Evolutionary conservation across 1,140 invertebrate species (phyloP), one percentile per base, ranked within the genome.

Genomic region (Penaeus indicus): DNA sequence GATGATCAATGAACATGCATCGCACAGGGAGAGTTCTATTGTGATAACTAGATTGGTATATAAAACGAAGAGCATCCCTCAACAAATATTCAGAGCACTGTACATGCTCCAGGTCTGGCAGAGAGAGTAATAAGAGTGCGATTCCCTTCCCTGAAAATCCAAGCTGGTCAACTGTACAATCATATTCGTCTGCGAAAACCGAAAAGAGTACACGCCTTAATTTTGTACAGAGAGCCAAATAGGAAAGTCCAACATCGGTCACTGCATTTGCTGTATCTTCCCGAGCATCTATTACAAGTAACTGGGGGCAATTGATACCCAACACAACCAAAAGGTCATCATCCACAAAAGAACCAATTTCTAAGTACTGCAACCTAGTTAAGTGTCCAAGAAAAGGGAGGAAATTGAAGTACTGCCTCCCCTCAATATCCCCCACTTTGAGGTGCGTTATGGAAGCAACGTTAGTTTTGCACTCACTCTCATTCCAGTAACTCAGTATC

Each of bases 251-350:
- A 10, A 83, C 81, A 77, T 88, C 81, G 47, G 79, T 84, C 10
- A 88, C 67, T 22, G 69, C n/a, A 47, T 84, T 83, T 62, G 54
- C 86, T 1, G 32, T 83, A 63, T 83, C 86, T 60, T 88, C 86
- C 60, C 86, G 25, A 27, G 67, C 79, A 75, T 88, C 86, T 63
- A 83, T 83, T 3, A 88, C 54, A 21, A 61, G 19, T n/a, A 88
- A 32, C 42, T 88, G 80, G 22, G 32, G 64, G 38, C 86, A 88
- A 21, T 88, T 88, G 1, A 88, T 82, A n/a, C 86, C 86, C 22
- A 88, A 38, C 10, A 88, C 86, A 64, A 64, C 80, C 27, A 88
- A 61, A 54, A 88, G 79, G 10, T 88, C 86, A 78, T 88, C 86
- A 77, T 60, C 63, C 21, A 88, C 86, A 25, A 83, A 27, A 25